A percentile compares a stretch with the other conserved stretches of the same genome.
These are phyloP conservation scores for Poeciliopsis paucimaculata DNA, from an alignment of 2,797 vertebrate species.

Conservation along the genomic window DNA sequence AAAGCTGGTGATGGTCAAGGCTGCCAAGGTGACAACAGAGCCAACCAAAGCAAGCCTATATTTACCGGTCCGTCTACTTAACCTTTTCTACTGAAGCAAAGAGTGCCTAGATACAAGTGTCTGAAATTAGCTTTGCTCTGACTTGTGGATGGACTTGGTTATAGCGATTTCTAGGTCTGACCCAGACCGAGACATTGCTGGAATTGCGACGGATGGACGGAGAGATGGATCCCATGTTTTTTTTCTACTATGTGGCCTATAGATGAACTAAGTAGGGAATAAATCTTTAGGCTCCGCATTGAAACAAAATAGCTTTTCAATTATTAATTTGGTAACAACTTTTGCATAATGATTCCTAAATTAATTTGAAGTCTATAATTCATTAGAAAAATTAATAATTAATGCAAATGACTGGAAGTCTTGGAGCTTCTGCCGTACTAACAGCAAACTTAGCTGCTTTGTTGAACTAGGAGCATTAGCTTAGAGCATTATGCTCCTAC, in stretches of 20 bases:
- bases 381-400: not conserved
- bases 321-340: not conserved
- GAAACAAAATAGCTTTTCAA: not conserved
- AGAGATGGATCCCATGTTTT: not conserved
- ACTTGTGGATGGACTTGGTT: too few species aligned
- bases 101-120: too few species aligned
- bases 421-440: conserved; percentile 6
- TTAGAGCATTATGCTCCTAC: conserved; percentile 23
- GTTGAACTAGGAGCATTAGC: conserved; percentile 20
- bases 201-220: not conserved
- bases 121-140: too few species aligned
- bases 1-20: too few species aligned
- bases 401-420: not conserved
- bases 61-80: too few species aligned
- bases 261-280: not conserved
- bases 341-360: not conserved
- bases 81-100: too few species aligned
- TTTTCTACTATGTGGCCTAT: not conserved
- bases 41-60: too few species aligned
- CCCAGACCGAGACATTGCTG: not conserved
- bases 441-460: conserved; percentile 6
- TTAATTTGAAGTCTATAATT: not conserved
- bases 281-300: not conserved
- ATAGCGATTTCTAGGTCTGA: not conserved
- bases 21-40: too few species aligned